Evolutionary conservation across 1,140 invertebrate genomes (phyloP).

Genomic region (Leptopilina clavipes): DNA sequence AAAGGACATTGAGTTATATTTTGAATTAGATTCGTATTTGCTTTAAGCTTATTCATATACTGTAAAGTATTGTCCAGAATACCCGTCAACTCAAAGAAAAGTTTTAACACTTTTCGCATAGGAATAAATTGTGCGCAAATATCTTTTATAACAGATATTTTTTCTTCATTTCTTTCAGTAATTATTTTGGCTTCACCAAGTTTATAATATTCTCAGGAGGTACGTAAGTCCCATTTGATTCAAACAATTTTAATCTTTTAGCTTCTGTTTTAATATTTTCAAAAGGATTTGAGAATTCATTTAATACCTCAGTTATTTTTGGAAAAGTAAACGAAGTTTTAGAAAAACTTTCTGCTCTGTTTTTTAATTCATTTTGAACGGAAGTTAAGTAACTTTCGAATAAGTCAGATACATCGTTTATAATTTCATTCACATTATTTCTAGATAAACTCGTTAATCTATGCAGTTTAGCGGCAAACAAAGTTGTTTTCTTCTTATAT

Average conservation of each 20-base stretch:
- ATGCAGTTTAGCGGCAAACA: slow-evolving; percentile 2
- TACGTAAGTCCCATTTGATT: slow-evolving; percentile 44
- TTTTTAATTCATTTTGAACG: slow-evolving; percentile 38
- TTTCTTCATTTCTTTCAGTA: slow-evolving; percentile 35
- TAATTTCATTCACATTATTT: background rate
- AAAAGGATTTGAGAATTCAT: slow-evolving; percentile 22
- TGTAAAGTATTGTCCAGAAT: slow-evolving; percentile 41
- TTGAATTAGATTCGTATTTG: slow-evolving; percentile 38
- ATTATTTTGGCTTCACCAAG: slow-evolving; percentile 43
- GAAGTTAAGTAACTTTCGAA: slow-evolving; percentile 42
- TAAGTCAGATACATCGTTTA: slow-evolving; percentile 23
- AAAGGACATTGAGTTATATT: slow-evolving; percentile 33
- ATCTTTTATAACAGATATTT: slow-evolving; percentile 4
- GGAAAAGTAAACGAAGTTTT: slow-evolving; percentile 4
- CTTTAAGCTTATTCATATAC: slow-evolving; percentile 42
- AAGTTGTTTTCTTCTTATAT: background rate
- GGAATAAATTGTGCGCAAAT: slow-evolving; percentile 41
- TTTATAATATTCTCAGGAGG: slow-evolving; percentile 39
- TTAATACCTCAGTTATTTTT: slow-evolving; percentile 39
- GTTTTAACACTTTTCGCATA: slow-evolving; percentile 41
- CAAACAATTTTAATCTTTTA: slow-evolving; percentile 43
- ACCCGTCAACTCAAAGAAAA: slow-evolving; percentile 46
- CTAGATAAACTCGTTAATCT: background rate
- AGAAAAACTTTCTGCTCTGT: slow-evolving; percentile 43
- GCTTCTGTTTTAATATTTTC: slow-evolving; percentile 42